Evolutionary conservation across 2,113 vertebrate species (phyloP).

Genomic region (Cyanoramphus novaezelandiae): DNA sequence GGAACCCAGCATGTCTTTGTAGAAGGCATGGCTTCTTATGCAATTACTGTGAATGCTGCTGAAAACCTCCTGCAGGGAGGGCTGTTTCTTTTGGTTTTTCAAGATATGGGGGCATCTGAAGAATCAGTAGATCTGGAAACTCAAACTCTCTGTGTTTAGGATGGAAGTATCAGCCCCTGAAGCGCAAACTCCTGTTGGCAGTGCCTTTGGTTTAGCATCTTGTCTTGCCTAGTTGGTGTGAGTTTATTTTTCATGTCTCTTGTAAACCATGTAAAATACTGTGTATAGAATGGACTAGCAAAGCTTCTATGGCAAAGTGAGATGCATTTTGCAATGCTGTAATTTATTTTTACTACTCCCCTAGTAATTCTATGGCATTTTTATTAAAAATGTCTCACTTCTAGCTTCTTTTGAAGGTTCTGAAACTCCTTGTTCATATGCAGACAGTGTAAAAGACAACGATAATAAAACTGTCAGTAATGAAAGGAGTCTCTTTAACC

Average conservation of each 20-base stretch:
- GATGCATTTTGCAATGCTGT: constrained; percentile 57
- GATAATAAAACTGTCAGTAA: constrained; percentile 49
- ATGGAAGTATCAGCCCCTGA: not conserved
- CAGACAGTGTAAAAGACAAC: constrained; percentile 39
- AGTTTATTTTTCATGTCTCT: constrained; percentile 47
- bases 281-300: constrained; percentile 66
- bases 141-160: not conserved
- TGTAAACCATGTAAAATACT: constrained; percentile 65
- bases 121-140: not conserved
- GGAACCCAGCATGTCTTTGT: constrained; percentile 65
- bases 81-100: constrained; percentile 18
- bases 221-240: constrained; percentile 29
- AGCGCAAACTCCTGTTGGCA: constrained; percentile 57
- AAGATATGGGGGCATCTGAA: not conserved
- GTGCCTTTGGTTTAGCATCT: constrained; percentile 72
- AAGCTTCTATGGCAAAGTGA: constrained; percentile 71
- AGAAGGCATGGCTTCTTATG: constrained; percentile 74
- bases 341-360: constrained; percentile 73
- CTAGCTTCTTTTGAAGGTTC: constrained; percentile 43
- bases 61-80: constrained; percentile 56
- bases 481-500: not conserved
- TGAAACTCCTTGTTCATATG: constrained; percentile 18
- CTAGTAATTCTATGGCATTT: constrained; percentile 43
- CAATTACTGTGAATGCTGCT: constrained; percentile 76
- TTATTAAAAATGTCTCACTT: constrained; percentile 42